A percentile compares a stretch with the other conserved stretches of the same genome.
phyloP scores from a whole-genome alignment of 2,113 vertebrate genomes.

The Cygnus atratus region DNA sequence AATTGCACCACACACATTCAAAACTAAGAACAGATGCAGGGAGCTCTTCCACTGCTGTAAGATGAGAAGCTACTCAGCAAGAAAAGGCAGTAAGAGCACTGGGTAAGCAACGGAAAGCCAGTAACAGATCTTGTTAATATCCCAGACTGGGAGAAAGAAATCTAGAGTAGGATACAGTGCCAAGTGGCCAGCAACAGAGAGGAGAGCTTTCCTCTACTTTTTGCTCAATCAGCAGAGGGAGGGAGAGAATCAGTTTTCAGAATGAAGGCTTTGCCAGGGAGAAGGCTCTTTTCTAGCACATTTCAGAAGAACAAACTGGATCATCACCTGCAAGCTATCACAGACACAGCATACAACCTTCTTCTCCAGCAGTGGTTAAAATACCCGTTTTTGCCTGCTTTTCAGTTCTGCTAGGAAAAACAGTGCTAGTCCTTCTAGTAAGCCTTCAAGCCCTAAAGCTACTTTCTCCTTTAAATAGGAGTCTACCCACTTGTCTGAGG shows the following conservation, averaged over 20 bases:
- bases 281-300: not conserved
- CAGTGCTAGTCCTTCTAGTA: not conserved
- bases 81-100: not conserved
- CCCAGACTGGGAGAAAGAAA: not conserved
- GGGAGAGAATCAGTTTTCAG: accelerated
- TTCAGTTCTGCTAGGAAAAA: not conserved
- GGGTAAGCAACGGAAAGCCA: not conserved
- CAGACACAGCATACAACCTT: not conserved
- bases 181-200: not conserved
- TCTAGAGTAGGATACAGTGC: not conserved
- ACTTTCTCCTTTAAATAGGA: not conserved
- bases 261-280: not conserved
- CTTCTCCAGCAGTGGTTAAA: not conserved
- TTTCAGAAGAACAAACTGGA: not conserved
- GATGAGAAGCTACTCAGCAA: not conserved
- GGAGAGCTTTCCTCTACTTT: not conserved
- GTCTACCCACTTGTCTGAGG: not conserved
- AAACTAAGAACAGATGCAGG: not conserved
- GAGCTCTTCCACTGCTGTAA: not conserved
- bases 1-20: not conserved
- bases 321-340: not conserved
- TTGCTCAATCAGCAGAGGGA: not conserved
- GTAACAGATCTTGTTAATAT: not conserved
- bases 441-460: not conserved
- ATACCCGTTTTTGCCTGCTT: not conserved